Conservation (phyloP, 2,797 vertebrate species). For the Crenuchus spilurus region DNA sequence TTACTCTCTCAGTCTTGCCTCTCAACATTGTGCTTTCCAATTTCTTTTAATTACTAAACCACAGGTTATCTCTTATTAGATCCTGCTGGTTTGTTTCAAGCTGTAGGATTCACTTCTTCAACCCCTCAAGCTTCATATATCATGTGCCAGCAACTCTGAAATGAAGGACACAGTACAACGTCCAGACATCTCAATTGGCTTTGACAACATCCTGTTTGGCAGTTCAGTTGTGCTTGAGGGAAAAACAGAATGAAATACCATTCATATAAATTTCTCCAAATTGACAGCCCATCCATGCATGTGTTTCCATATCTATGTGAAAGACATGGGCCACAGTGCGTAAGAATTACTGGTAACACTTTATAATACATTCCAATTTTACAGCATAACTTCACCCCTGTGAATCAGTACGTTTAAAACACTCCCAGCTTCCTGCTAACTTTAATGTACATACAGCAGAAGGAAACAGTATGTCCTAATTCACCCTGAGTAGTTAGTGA, state of each 20-base stretch:
- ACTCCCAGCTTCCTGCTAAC: no score
- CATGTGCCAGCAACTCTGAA: background rate
- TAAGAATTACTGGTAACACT: no score
- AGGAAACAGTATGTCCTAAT: no score
- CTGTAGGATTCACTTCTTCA: slow-evolving; percentile 2
- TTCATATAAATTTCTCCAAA: background rate
- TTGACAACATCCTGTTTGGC: background rate
- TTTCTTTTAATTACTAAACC: slow-evolving; percentile 14
- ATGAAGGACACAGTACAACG: background rate
- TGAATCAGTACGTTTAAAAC: no score
- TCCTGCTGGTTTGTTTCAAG: slow-evolving; percentile 27
- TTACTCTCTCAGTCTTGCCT: background rate
- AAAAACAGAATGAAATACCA: background rate
- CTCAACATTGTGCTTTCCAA: background rate
- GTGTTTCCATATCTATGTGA: background rate
- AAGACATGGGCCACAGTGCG: no score
- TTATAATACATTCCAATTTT: no score
- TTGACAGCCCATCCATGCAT: background rate
- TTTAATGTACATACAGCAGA: no score
- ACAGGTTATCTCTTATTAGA: background rate
- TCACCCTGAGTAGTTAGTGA: no score
- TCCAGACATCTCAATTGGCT: background rate
- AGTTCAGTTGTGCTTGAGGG: background rate
- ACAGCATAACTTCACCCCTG: no score
- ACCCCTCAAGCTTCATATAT: background rate